phyloP scores from a whole-genome alignment of 1,140 invertebrate species.

The Plutomurus gul region DNA sequence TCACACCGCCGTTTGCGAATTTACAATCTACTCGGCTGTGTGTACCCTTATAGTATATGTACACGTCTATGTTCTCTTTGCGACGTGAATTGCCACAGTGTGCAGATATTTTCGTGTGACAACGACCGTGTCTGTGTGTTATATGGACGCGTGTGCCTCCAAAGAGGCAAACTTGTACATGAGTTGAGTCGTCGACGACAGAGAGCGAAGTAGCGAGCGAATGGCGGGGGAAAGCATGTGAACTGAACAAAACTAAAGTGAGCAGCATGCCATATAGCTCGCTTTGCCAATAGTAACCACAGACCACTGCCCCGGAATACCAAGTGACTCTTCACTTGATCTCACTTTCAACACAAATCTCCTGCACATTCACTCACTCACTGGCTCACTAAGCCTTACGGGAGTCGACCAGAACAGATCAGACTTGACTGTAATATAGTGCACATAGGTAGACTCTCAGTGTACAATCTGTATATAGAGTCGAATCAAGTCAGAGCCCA shows the following conservation, averaged over 20 bases:
- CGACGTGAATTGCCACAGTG: too few species aligned
- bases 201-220: not conserved
- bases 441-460: too few species aligned
- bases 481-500: not conserved
- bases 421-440: too few species aligned
- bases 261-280: not conserved
- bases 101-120: too few species aligned
- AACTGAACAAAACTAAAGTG: not conserved
- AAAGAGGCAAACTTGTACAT: not conserved
- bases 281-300: not conserved
- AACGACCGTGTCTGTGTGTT: too few species aligned
- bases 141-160: too few species aligned
- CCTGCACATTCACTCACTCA: constrained; percentile 26
- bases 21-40: too few species aligned
- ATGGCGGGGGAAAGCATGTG: too few species aligned
- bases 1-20: constrained; percentile 14
- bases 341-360: constrained; percentile 35
- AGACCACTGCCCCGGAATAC: constrained; percentile 18
- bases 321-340: constrained; percentile 30
- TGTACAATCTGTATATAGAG: too few species aligned
- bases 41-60: too few species aligned
- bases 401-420: too few species aligned
- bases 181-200: not conserved
- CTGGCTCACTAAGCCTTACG: not conserved
- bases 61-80: too few species aligned